Evolutionary conservation across 2,888 invertebrate genomes (phyloP).

Genomic region (Eurois occulta): DNA sequence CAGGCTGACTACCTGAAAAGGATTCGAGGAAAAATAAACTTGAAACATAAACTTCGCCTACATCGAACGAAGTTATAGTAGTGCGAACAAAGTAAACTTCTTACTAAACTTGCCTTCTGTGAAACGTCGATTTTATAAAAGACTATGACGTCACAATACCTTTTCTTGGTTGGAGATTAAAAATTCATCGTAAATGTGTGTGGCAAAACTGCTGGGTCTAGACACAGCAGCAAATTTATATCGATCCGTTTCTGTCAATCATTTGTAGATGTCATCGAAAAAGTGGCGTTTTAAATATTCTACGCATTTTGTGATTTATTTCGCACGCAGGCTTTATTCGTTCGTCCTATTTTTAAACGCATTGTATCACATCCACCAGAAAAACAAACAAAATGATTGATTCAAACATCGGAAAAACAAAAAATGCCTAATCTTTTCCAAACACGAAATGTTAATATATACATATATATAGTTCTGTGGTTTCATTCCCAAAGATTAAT

Average conservation of each 20-base stretch:
- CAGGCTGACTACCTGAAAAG: no score
- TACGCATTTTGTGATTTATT: neutral
- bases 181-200: no score
- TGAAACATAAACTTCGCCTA: neutral
- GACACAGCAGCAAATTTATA: no score
- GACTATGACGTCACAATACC: no score
- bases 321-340: neutral
- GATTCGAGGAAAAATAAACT: no score
- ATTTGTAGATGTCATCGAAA: no score
- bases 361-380: neutral
- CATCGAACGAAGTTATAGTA: neutral
- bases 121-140: neutral
- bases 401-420: neutral
- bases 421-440: neutral
- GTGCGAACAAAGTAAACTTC: no score
- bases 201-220: no score
- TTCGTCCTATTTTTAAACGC: neutral
- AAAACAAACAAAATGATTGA: neutral
- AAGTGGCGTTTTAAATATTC: no score
- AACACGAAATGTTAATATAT: constrained; percentile 6
- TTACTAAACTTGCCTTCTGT: neutral
- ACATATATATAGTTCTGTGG: constrained; percentile 7
- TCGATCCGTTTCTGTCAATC: neutral
- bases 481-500: constrained; percentile 47
- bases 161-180: neutral